Conservation (phyloP, 2,888 invertebrate species). For the Papilio demoleus region DNA sequence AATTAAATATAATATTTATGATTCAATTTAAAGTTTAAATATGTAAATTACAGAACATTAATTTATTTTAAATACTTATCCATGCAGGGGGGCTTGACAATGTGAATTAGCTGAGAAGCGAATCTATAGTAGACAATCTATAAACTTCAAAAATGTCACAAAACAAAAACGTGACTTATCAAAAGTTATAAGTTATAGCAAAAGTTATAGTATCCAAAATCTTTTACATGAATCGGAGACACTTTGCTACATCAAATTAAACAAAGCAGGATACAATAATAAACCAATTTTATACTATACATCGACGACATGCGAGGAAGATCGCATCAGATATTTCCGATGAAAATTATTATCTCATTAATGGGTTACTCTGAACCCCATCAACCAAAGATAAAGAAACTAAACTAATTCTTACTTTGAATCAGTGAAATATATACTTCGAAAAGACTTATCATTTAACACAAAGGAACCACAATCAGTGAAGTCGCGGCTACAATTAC, state of each 20-base stretch:
- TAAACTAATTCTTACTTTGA: conserved; percentile 40
- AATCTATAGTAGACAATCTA: too few relatives aligned
- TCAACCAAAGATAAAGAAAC: conserved; percentile 30
- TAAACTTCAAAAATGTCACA: too few relatives aligned
- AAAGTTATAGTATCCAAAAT: too few relatives aligned
- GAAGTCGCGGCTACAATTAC: conserved; percentile 60
- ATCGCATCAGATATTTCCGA: not conserved
- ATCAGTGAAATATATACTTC: conserved; percentile 45
- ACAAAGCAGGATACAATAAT: not conserved
- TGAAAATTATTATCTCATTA: not conserved
- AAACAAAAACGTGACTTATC: too few relatives aligned
- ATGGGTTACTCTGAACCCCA: conserved; percentile 12
- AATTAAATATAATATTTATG: not conserved
- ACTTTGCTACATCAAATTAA: not conserved
- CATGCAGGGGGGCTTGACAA: too few relatives aligned
- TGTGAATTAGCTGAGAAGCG: too few relatives aligned
- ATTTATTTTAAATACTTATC: not conserved
- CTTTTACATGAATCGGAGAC: not conserved
- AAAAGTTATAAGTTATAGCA: too few relatives aligned
- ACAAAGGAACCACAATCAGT: conserved; percentile 55
- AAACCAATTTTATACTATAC: too few relatives aligned
- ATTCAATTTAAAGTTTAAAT: not conserved
- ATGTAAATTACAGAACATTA: not conserved
- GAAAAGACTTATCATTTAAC: conserved; percentile 57
- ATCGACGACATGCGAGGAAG: too few relatives aligned